Conservation (phyloP, 2,113 vertebrate genomes). For the Paramormyrops kingsleyae region DNA sequence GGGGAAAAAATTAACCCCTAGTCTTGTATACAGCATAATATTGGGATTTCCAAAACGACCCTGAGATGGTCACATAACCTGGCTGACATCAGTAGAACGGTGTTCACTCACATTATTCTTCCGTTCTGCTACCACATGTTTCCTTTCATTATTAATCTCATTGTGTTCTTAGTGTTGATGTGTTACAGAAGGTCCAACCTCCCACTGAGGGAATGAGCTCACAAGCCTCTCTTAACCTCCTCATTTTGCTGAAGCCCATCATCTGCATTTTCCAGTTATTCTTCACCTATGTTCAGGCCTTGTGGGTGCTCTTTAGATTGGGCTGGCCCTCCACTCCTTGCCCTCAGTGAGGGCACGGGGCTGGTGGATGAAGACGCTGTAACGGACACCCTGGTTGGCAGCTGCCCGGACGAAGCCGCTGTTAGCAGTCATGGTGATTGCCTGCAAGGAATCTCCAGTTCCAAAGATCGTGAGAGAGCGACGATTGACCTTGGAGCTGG, state of each 20-base stretch:
- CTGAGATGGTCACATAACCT: not conserved
- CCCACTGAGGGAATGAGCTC: not conserved
- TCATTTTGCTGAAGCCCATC: not conserved
- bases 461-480: conserved; percentile 90
- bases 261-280: not conserved
- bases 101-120: not conserved
- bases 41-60: not conserved
- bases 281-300: not conserved
- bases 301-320: conserved; percentile 47
- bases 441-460: conserved; percentile 81
- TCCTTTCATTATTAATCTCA: not conserved
- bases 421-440: conserved; percentile 92
- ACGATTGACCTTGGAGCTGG: conserved; percentile 82
- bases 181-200: not conserved
- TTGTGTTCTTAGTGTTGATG: not conserved
- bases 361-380: conserved; percentile 90
- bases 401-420: conserved; percentile 90
- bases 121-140: not conserved
- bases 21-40: not conserved
- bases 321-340: conserved; percentile 79
- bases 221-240: not conserved
- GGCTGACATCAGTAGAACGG: not conserved
- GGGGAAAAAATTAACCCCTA: not conserved
- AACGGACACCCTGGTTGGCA: conserved; percentile 87
- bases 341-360: conserved; percentile 89